A percentile compares a stretch with the other conserved stretches of the same genome.
Evolutionary conservation across 2,797 vertebrate genomes (phyloP).

Genomic region (Taeniopygia guttata): DNA sequence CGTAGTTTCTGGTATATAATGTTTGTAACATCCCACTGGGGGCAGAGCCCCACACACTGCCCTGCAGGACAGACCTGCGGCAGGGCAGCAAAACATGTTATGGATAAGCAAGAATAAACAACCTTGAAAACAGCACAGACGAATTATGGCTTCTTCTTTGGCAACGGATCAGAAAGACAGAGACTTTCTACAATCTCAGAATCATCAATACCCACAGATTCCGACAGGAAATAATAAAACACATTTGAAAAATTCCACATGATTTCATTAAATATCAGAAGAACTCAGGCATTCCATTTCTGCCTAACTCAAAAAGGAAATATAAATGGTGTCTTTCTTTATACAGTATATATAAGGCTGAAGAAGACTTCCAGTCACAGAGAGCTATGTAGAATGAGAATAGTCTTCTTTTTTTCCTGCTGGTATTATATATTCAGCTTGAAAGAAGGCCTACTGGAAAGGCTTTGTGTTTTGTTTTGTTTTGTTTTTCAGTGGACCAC

Average conservation of each 20-base stretch:
- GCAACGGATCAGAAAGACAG: too few relatives aligned
- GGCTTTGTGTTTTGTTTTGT: not conserved
- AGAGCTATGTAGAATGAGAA: not conserved
- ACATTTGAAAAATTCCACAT: not conserved
- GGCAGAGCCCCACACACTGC: too few relatives aligned
- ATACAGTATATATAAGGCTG: not conserved
- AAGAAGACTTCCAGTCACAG: not conserved
- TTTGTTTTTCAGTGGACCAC: not conserved
- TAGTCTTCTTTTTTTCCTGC: not conserved
- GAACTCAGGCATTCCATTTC: not conserved
- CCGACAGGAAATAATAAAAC: not conserved
- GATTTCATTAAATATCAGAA: not conserved
- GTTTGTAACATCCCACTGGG: too few relatives aligned
- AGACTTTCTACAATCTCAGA: too few relatives aligned
- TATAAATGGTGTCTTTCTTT: not conserved
- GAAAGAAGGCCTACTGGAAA: not conserved
- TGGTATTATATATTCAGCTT: not conserved
- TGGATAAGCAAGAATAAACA: too few relatives aligned
- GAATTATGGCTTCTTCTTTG: too few relatives aligned
- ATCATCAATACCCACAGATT: too few relatives aligned
- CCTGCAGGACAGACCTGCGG: too few relatives aligned
- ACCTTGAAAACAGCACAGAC: too few relatives aligned
- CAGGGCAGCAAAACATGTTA: too few relatives aligned
- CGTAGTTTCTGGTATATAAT: too few relatives aligned
- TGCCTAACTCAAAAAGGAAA: not conserved